A percentile compares a stretch with the other conserved stretches of the same genome.
Conservation (phyloP, 2,888 invertebrate species). For the Julus scanicus region DNA sequence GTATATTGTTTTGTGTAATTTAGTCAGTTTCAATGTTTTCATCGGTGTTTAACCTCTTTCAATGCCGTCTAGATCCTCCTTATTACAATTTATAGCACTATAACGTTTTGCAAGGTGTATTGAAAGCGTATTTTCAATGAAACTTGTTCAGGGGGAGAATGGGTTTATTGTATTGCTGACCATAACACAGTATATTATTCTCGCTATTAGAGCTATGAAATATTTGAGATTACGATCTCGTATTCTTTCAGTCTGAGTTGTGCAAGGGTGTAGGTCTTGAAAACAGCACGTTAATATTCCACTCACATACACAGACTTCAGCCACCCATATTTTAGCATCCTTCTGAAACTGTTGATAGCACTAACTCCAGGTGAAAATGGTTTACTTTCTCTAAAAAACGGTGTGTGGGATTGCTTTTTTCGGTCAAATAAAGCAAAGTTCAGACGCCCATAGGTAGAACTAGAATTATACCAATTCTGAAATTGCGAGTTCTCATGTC, state of each 20-base stretch:
- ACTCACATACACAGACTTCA: not conserved
- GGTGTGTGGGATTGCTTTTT: not conserved
- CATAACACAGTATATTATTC: not conserved
- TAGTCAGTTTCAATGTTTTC: too few species aligned
- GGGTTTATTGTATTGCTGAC: too few species aligned
- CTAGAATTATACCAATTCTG: too few species aligned
- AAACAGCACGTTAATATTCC: not conserved
- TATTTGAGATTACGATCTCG: not conserved
- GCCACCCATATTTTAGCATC: not conserved
- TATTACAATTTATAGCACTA: too few species aligned
- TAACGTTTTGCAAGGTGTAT: too few species aligned
- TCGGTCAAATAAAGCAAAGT: not conserved
- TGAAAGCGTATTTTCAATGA: too few species aligned
- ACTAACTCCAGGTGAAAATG: constrained; percentile 10
- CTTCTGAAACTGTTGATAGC: not conserved
- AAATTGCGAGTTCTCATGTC: not conserved
- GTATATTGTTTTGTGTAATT: too few species aligned
- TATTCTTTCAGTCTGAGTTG: not conserved
- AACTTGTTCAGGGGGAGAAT: too few species aligned
- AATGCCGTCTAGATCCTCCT: too few species aligned
- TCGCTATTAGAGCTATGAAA: not conserved
- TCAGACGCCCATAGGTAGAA: not conserved
- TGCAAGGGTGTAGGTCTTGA: not conserved
- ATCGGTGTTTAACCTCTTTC: too few species aligned
- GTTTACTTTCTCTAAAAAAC: not conserved